These are phyloP conservation scores for Penaeus monodon DNA, from an alignment of 2,888 invertebrate species.

Conservation along the genomic window DNA sequence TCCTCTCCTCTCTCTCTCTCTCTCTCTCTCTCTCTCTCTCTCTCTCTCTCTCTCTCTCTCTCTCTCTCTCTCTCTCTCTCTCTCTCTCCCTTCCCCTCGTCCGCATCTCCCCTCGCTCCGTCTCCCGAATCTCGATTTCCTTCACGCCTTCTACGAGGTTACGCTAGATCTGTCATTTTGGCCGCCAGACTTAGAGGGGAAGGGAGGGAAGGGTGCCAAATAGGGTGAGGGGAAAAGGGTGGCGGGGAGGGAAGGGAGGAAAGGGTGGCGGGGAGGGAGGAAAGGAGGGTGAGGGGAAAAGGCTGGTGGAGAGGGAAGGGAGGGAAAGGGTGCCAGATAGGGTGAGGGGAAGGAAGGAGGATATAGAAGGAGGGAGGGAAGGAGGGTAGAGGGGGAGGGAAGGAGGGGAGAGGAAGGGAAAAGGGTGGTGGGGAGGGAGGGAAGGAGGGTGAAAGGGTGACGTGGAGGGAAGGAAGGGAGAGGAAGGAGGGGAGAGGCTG, in stretches of 20 bases:
- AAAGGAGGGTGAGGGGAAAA: background rate
- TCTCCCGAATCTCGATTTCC: background rate
- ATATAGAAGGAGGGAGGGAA: background rate
- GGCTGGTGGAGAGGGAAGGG: background rate
- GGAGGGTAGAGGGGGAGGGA: background rate
- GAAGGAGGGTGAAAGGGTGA: background rate
- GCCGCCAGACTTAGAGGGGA: no score
- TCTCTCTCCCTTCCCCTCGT: background rate
- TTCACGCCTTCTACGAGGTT: background rate
- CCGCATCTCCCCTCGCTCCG: background rate
- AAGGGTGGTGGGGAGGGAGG: background rate
- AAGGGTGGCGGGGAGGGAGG: background rate
- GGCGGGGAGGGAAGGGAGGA: background rate
- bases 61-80: background rate
- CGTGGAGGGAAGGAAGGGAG: background rate
- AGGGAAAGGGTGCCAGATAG: background rate
- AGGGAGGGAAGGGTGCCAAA: background rate
- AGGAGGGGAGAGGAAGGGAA: background rate
- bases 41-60: background rate
- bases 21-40: background rate
- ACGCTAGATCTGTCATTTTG: constrained; percentile 16
- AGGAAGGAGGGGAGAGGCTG: no score
- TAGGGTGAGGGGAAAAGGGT: background rate
- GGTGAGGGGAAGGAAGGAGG: background rate
- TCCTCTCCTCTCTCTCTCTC: background rate